Evolutionary conservation across 2,113 vertebrate species (phyloP).

Genomic region (Myiozetetes cayanensis): DNA sequence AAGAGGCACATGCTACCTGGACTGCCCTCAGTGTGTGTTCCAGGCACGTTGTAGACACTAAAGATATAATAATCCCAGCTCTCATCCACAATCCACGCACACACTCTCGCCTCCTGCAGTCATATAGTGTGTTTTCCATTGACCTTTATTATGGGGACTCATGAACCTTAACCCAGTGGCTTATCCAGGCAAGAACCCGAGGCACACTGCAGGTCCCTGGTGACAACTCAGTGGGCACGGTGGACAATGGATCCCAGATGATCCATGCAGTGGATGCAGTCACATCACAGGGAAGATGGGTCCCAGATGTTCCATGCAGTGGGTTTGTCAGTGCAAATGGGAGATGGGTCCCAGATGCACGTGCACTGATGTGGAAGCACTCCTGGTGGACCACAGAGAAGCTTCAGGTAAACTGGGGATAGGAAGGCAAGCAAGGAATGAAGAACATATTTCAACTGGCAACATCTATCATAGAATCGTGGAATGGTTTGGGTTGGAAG

Average conservation of each 20-base stretch:
- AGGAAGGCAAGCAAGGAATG: neutral
- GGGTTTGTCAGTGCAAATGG: neutral
- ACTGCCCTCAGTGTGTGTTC: neutral
- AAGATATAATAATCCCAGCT: neutral
- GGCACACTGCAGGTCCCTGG: neutral
- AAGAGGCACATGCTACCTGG: neutral
- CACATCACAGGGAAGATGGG: neutral
- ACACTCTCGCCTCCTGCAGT: neutral
- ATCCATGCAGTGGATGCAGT: neutral
- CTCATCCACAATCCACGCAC: neutral
- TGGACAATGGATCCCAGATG: constrained; percentile 8
- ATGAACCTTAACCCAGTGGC: neutral
- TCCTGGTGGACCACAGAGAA: neutral
- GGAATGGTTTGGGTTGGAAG: neutral
- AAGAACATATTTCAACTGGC: neutral
- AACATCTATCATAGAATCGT: neutral
- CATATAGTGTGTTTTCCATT: neutral
- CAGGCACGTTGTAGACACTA: neutral
- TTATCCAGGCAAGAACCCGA: neutral
- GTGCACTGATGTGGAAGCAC: neutral
- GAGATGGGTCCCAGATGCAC: neutral
- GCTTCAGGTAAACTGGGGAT: neutral
- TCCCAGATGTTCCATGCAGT: constrained; percentile 26
- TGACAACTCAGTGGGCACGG: neutral
- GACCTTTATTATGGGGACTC: neutral